Conservation (phyloP, 1,140 invertebrate genomes). For the Cydia fagiglandana region DNA sequence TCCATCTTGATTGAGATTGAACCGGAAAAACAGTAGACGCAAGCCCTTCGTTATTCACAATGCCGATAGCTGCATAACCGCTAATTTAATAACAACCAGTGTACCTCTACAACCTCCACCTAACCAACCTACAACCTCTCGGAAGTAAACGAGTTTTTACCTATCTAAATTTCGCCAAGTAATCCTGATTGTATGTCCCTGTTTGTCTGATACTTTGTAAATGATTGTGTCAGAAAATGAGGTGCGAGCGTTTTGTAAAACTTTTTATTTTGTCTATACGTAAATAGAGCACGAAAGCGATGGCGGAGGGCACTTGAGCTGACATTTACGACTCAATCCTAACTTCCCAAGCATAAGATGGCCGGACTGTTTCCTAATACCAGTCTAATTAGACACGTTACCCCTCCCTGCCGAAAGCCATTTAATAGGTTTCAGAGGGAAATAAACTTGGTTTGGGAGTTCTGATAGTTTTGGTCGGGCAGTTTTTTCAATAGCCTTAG, state of each 20-base stretch:
- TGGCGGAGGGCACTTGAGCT: conserved; percentile 62
- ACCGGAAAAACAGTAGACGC: too few relatives aligned
- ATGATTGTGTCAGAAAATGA: too few relatives aligned
- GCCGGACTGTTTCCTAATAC: conserved; percentile 54
- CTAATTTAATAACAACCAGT: too few relatives aligned
- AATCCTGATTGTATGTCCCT: too few relatives aligned
- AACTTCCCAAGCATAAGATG: conserved; percentile 57
- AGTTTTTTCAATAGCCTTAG: conserved; percentile 58
- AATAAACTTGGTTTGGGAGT: conserved; percentile 38
- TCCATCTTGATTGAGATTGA: too few relatives aligned
- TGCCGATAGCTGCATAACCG: too few relatives aligned
- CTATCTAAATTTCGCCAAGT: too few relatives aligned
- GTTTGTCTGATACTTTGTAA: too few relatives aligned
- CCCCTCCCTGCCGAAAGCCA: conserved; percentile 29
- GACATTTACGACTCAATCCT: conserved; percentile 77
- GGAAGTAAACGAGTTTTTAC: too few relatives aligned
- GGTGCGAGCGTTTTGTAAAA: conserved; percentile 37
- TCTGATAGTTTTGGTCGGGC: conserved; percentile 49
- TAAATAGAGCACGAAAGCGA: conserved; percentile 69
- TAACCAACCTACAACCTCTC: too few relatives aligned
- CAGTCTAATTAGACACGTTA: conserved; percentile 61
- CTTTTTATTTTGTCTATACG: conserved; percentile 59
- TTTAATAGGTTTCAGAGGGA: conserved; percentile 31
- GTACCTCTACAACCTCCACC: too few relatives aligned
- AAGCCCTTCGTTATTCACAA: too few relatives aligned